These are phyloP conservation scores for Nerophis ophidion DNA, from an alignment of 2,113 vertebrate species.

Conservation along the genomic window DNA sequence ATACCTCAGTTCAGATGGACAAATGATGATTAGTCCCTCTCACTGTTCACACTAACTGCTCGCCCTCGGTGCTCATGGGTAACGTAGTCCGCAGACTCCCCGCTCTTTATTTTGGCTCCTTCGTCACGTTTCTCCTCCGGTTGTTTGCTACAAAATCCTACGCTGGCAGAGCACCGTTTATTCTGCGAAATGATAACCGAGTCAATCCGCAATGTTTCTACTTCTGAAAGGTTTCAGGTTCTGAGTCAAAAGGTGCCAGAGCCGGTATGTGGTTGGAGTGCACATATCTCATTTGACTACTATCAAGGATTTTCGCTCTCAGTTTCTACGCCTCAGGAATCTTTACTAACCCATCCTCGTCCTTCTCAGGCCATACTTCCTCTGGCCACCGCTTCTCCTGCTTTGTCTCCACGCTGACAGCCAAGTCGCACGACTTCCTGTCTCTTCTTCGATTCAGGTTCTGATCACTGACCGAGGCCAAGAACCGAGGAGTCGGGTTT, in stretches of 20 bases:
- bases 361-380: constrained; percentile 19
- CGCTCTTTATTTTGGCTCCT: constrained; percentile 34
- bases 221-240: constrained; percentile 13
- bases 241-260: constrained; percentile 36
- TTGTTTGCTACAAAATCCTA: background rate
- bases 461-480: background rate
- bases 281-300: constrained; percentile 32
- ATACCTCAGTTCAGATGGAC: constrained; percentile 92
- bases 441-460: constrained; percentile 2
- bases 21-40: constrained; percentile 40
- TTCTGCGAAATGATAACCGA: too few species aligned
- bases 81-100: constrained; percentile 20
- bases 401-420: constrained; percentile 1
- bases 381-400: background rate
- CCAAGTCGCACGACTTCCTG: background rate
- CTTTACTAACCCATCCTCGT: constrained; percentile 51
- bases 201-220: too few species aligned
- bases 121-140: constrained; percentile 13
- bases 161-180: background rate
- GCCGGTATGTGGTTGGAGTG: constrained; percentile 50
- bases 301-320: constrained; percentile 50
- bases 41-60: constrained; percentile 29
- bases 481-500: background rate
- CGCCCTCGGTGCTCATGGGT: constrained; percentile 26
- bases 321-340: constrained; percentile 66